phyloP scores from a whole-genome alignment of 2,797 vertebrate genomes.

The Arrhamphus sclerolepis region DNA sequence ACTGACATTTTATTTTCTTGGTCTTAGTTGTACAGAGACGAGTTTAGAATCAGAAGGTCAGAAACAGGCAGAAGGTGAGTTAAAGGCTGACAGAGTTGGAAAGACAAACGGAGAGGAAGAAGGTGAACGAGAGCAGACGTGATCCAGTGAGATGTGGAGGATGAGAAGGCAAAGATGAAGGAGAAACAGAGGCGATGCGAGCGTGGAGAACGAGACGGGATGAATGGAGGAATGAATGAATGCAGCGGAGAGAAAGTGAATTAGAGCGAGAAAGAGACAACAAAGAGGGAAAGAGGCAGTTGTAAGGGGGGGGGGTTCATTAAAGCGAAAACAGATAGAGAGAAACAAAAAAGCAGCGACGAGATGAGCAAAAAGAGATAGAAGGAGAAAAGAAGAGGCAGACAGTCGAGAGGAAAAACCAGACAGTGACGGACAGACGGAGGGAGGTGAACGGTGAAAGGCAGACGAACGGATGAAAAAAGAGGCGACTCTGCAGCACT shows the following conservation, averaged over 20 bases:
- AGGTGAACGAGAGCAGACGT: background rate
- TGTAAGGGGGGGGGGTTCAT: too few relatives aligned
- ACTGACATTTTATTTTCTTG: too few relatives aligned
- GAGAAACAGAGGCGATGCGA: background rate
- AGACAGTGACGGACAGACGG: conserved; percentile 21
- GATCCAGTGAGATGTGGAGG: background rate
- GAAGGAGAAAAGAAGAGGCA: background rate
- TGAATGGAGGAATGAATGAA: background rate
- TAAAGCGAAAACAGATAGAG: background rate
- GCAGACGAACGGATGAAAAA: conserved; percentile 16
- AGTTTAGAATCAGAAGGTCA: background rate
- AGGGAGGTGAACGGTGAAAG: conserved; percentile 20
- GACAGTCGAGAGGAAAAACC: background rate
- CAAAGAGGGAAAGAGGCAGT: too few relatives aligned
- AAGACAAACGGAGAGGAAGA: background rate
- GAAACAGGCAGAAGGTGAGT: background rate
- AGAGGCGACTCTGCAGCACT: conserved; percentile 51
- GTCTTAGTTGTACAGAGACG: too few relatives aligned
- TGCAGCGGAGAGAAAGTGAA: background rate
- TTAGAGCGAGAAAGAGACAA: background rate
- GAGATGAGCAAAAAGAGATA: background rate
- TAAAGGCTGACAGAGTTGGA: background rate
- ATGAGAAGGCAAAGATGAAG: background rate
- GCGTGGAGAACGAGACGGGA: too few relatives aligned
- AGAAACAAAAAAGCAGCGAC: background rate